These are phyloP conservation scores for Todiramphus saurophagus DNA, from an alignment of 2,113 vertebrate species.

Conservation along the genomic window DNA sequence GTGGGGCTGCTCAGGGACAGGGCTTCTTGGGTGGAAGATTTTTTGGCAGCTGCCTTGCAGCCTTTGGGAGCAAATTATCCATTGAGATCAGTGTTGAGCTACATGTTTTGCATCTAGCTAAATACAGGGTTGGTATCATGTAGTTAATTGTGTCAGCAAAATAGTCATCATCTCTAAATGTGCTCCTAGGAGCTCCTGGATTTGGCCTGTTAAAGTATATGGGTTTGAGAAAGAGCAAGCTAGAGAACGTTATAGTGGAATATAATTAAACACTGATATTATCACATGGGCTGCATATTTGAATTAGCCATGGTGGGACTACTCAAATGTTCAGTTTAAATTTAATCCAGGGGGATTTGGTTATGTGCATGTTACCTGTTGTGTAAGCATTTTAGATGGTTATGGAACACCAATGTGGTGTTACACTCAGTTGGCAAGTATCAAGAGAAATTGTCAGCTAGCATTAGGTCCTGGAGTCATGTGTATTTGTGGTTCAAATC, in stretches of 20 bases:
- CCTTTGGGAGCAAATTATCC: not conserved
- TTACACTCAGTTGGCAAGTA: not conserved
- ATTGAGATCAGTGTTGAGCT: not conserved
- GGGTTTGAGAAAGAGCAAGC: not conserved
- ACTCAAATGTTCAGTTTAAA: not conserved
- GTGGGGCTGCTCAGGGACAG: not conserved
- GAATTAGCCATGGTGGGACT: not conserved
- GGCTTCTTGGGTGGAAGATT: not conserved
- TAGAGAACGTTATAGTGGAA: not conserved
- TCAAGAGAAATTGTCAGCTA: not conserved
- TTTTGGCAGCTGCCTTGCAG: not conserved
- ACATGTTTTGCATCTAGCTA: not conserved
- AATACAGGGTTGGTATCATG: not conserved
- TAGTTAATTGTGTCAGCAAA: not conserved
- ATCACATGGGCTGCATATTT: not conserved
- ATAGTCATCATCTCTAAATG: not conserved
- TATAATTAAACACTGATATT: not conserved
- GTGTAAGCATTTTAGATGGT: not conserved
- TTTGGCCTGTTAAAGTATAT: not conserved
- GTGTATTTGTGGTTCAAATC: not conserved
- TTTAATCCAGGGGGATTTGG: not conserved
- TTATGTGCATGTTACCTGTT: not conserved
- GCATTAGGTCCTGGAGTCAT: not conserved
- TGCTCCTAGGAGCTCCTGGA: not conserved
- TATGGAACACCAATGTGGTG: fast-evolving